phyloP scores from a whole-genome alignment of 1,140 invertebrate genomes.

The Spodoptera litura region DNA sequence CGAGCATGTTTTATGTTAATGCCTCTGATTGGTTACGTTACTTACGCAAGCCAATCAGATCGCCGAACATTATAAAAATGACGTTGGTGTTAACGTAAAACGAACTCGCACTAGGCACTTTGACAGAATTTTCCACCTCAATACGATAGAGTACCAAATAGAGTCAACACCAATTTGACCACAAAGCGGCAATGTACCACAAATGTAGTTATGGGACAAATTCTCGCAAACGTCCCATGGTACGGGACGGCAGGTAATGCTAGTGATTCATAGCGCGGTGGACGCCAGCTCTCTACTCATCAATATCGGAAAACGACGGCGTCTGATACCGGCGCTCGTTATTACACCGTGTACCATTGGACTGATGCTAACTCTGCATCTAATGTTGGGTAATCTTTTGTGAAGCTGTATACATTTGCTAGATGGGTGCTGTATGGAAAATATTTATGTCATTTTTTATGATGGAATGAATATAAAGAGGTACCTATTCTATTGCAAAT shows the following conservation, averaged over 20 bases:
- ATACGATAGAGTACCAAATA: no score
- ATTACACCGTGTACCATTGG: conserved; percentile 54
- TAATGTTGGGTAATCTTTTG: conserved; percentile 22
- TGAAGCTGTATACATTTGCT: background rate
- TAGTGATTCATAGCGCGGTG: conserved; percentile 69
- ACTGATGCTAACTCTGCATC: background rate
- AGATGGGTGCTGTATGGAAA: no score
- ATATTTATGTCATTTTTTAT: no score
- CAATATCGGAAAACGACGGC: conserved; percentile 68
- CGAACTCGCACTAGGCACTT: no score
- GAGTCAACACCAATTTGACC: background rate
- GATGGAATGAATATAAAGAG: no score
- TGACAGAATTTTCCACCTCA: no score
- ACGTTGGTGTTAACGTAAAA: no score
- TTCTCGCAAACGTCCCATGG: background rate
- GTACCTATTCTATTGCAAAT: no score
- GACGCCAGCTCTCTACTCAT: conserved; percentile 66
- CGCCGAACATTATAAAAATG: no score
- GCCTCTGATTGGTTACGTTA: no score
- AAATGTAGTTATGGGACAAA: background rate
- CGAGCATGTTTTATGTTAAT: no score
- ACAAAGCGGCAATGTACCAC: conserved; percentile 18
- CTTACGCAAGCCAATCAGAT: no score
- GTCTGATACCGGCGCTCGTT: conserved; percentile 64
- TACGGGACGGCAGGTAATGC: conserved; percentile 60